Evolutionary conservation across 2,797 vertebrate species (phyloP).

Genomic region (Scyliorhinus canicula): DNA sequence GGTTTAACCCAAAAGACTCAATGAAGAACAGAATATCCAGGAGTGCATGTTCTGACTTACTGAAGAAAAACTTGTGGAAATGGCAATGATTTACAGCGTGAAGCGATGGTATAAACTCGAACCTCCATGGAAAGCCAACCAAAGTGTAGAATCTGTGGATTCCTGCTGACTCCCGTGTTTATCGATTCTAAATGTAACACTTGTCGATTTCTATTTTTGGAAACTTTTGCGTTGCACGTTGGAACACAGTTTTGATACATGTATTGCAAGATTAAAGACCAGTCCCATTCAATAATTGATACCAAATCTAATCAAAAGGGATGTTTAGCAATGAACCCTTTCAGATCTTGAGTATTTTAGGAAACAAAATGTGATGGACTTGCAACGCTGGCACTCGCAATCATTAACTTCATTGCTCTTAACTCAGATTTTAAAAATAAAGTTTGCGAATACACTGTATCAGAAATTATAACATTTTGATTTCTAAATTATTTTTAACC

Average conservation of each 20-base stretch:
- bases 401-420: background rate
- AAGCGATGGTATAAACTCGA: background rate
- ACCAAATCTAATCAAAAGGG: background rate
- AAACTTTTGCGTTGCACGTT: background rate
- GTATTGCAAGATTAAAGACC: background rate
- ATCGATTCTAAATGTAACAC: background rate
- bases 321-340: background rate
- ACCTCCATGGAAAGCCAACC: background rate
- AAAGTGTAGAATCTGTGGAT: background rate
- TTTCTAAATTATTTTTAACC: background rate
- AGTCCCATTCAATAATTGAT: background rate
- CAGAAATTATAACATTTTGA: background rate
- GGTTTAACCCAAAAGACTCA: background rate
- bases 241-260: background rate
- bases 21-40: background rate
- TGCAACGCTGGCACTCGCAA: background rate
- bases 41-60: background rate
- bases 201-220: background rate
- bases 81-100: background rate
- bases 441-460: background rate
- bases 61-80: background rate
- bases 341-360: no score
- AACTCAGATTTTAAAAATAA: background rate
- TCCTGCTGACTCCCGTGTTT: background rate
- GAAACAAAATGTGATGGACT: background rate